Conservation (phyloP, 2,888 invertebrate species). For the Microdon myrmicae region DNA sequence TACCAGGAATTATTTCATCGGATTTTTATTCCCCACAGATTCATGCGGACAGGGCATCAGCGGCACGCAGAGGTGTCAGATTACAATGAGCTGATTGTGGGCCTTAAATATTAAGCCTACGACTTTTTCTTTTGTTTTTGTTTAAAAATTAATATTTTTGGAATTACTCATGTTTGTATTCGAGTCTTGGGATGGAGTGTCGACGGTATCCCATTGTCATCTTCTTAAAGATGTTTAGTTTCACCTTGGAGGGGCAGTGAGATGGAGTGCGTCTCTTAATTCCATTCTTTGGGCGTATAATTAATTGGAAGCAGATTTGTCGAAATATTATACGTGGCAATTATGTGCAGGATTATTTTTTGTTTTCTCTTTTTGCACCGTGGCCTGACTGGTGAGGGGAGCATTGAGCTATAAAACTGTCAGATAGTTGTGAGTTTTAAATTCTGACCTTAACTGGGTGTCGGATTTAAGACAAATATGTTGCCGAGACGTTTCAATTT, state of each 20-base stretch:
- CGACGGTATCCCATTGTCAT: constrained; percentile 42
- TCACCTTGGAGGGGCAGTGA: not conserved
- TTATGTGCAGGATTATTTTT: constrained; percentile 45
- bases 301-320: constrained; percentile 50
- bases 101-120: constrained; percentile 46
- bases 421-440: constrained; percentile 12
- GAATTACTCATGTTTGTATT: constrained; percentile 47
- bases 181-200: constrained; percentile 40
- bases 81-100: constrained; percentile 49
- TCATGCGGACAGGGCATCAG: constrained; percentile 20
- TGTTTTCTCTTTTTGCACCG: not conserved
- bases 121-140: constrained; percentile 8
- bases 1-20: constrained; percentile 51
- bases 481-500: constrained; percentile 45
- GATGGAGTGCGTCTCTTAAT: constrained; percentile 22
- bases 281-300: constrained; percentile 36
- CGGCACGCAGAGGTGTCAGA: constrained; percentile 45
- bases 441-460: constrained; percentile 30
- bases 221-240: constrained; percentile 35
- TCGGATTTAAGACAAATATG: constrained; percentile 46
- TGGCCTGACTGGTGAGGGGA: constrained; percentile 3
- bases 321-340: constrained; percentile 51
- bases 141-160: constrained; percentile 43
- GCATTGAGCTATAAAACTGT: constrained; percentile 43
- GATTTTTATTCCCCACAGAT: constrained; percentile 31